These are phyloP conservation scores for Limenitis camilla DNA, from an alignment of 2,888 invertebrate species.

Conservation along the genomic window DNA sequence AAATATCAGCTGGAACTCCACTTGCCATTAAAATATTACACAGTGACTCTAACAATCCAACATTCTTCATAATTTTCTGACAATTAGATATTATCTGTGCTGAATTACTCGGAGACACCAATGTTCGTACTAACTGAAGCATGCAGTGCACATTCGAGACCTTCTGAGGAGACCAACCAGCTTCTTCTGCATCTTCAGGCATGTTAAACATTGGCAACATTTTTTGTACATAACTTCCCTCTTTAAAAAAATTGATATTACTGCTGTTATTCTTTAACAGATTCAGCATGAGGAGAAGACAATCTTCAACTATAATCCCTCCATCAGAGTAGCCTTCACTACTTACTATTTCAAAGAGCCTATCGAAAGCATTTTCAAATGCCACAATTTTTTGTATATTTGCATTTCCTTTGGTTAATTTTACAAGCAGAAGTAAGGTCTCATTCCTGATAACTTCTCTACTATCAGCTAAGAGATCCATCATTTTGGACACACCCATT, in stretches of 20 bases:
- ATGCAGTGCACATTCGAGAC: conserved; percentile 95
- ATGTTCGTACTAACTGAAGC: conserved; percentile 89
- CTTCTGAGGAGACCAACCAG: conserved; percentile 94
- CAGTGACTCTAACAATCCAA: conserved; percentile 77
- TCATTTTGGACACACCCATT: conserved; percentile 98
- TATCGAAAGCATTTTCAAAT: conserved; percentile 98
- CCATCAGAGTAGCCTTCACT: conserved; percentile 96
- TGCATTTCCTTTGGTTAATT: conserved; percentile 93
- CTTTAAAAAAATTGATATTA: conserved; percentile 99
- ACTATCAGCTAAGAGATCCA: conserved; percentile 95
- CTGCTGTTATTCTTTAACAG: conserved; percentile 95
- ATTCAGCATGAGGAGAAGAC: conserved; percentile 93
- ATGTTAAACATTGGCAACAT: conserved; percentile 91
- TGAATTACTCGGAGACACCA: conserved; percentile 96
- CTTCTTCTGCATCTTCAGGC: conserved; percentile 80
- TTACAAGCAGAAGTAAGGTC: conserved; percentile 90
- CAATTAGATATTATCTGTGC: conserved; percentile 86
- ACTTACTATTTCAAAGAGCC: conserved; percentile 92
- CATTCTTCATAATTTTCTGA: conserved; percentile 91
- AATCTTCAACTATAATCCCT: conserved; percentile 98
- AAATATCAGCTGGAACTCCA: conserved; percentile 96
- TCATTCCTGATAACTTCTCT: conserved; percentile 97
- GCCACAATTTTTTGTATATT: conserved; percentile 99
- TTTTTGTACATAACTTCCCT: conserved; percentile 95
- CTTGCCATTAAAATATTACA: conserved; percentile 95